Evolutionary conservation across 1,140 invertebrate species (phyloP).

Genomic region (Myzus persicae): DNA sequence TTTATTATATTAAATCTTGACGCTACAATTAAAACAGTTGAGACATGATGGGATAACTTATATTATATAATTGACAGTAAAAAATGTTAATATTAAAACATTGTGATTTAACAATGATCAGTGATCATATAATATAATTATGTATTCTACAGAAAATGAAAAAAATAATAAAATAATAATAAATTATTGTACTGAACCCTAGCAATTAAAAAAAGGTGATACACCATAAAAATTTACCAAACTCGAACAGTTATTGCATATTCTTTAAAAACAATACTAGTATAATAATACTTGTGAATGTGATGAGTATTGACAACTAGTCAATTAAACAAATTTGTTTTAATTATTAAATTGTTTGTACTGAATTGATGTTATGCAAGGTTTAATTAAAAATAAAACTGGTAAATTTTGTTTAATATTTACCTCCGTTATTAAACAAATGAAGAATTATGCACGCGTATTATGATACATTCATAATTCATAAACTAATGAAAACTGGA

Average conservation of each 20-base stretch:
- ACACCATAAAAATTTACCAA: background rate
- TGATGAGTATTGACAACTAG: background rate
- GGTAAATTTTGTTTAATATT: background rate
- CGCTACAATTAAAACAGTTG: too few relatives aligned
- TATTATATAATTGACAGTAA: too few relatives aligned
- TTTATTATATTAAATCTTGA: background rate
- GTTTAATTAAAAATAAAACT: background rate
- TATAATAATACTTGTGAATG: background rate
- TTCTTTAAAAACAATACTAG: background rate
- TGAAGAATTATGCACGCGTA: background rate
- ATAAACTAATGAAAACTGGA: background rate
- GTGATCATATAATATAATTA: too few relatives aligned
- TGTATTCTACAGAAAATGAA: too few relatives aligned
- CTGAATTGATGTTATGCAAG: background rate
- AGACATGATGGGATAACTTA: too few relatives aligned
- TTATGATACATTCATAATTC: background rate
- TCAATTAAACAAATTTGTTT: background rate
- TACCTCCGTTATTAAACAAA: background rate
- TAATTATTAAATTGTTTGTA: background rate
- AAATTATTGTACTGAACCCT: background rate
- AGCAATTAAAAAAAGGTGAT: background rate
- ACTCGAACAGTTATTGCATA: background rate
- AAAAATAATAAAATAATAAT: background rate
- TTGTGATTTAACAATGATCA: background rate
- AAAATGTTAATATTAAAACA: background rate